These are phyloP conservation scores for Girardinichthys multiradiatus DNA, from an alignment of 2,113 vertebrate genomes.

Conservation along the genomic window DNA sequence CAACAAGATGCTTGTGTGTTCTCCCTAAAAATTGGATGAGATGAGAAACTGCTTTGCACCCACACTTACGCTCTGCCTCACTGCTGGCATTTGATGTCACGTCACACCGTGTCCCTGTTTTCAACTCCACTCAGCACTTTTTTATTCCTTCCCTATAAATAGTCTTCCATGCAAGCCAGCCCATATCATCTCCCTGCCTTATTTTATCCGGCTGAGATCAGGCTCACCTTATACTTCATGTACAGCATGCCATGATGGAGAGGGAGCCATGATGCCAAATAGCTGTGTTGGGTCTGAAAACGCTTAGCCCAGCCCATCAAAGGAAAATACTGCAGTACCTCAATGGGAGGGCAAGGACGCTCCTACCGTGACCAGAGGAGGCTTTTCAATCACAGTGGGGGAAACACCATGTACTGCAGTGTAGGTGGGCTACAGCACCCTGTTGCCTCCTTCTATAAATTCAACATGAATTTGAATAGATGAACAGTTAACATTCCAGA, in stretches of 20 bases:
- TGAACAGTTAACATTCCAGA: background rate
- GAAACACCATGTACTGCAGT: slow-evolving; percentile 2
- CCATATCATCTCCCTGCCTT: slow-evolving; percentile 15
- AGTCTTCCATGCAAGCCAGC: slow-evolving; percentile 23
- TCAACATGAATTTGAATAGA: background rate
- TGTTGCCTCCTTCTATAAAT: background rate
- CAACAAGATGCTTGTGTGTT: slow-evolving; percentile 10
- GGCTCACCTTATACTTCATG: slow-evolving; percentile 32
- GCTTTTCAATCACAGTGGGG: slow-evolving; percentile 59
- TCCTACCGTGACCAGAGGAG: slow-evolving; percentile 33
- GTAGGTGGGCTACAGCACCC: slow-evolving; percentile 4
- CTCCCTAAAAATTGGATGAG: slow-evolving; percentile 40
- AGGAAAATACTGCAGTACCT: slow-evolving; percentile 56
- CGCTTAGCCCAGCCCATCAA: slow-evolving; percentile 50
- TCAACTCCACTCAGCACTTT: slow-evolving; percentile 56
- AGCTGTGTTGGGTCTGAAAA: slow-evolving; percentile 48
- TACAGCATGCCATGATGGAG: background rate
- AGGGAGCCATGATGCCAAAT: slow-evolving; percentile 21
- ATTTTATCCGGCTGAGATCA: slow-evolving; percentile 25
- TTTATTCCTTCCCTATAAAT: slow-evolving; percentile 58
- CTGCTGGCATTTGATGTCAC: slow-evolving; percentile 43
- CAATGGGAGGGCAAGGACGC: slow-evolving; percentile 55
- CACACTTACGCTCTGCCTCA: slow-evolving; percentile 45
- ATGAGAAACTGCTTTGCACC: slow-evolving; percentile 19
- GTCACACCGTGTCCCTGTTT: slow-evolving; percentile 49